phyloP scores from a whole-genome alignment of 2,888 invertebrate genomes.

The Lepidocyrtoides sp. region DNA sequence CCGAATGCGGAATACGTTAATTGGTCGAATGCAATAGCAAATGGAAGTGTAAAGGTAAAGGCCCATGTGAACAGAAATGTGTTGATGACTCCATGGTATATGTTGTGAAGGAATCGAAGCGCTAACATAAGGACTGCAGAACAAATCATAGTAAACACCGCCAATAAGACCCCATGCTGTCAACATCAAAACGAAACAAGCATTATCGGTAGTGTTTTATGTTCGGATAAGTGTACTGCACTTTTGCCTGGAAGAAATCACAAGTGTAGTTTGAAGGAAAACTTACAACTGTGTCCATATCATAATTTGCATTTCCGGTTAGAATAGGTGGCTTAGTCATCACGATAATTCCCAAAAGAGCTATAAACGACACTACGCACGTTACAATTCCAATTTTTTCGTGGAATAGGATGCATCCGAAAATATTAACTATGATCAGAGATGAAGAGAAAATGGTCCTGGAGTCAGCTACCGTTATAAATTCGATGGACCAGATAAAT shows the following conservation, averaged over 20 bases:
- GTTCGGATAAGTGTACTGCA: too few relatives aligned
- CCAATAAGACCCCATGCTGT: background rate
- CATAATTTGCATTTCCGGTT: slow-evolving; percentile 78
- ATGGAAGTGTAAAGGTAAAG: background rate
- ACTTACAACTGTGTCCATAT: slow-evolving; percentile 78
- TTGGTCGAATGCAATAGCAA: slow-evolving; percentile 6
- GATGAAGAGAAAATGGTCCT: slow-evolving; percentile 48
- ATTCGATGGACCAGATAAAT: slow-evolving; percentile 10
- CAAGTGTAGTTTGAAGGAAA: background rate
- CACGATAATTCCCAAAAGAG: slow-evolving; percentile 78
- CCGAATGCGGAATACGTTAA: background rate
- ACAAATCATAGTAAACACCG: background rate
- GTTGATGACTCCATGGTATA: slow-evolving; percentile 19
- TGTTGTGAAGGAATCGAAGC: background rate
- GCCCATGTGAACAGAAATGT: background rate
- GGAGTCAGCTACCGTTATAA: background rate
- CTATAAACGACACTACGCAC: slow-evolving; percentile 73
- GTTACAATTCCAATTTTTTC: slow-evolving; percentile 82
- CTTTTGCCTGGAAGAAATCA: too few relatives aligned
- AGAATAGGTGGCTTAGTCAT: slow-evolving; percentile 82
- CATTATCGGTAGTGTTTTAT: too few relatives aligned
- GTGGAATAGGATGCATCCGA: slow-evolving; percentile 82
- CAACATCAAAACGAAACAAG: too few relatives aligned
- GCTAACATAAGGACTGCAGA: background rate
- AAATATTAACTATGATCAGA: slow-evolving; percentile 82